Conservation (phyloP, 2,888 invertebrate species). For the Meiosimyza decipiens region DNA sequence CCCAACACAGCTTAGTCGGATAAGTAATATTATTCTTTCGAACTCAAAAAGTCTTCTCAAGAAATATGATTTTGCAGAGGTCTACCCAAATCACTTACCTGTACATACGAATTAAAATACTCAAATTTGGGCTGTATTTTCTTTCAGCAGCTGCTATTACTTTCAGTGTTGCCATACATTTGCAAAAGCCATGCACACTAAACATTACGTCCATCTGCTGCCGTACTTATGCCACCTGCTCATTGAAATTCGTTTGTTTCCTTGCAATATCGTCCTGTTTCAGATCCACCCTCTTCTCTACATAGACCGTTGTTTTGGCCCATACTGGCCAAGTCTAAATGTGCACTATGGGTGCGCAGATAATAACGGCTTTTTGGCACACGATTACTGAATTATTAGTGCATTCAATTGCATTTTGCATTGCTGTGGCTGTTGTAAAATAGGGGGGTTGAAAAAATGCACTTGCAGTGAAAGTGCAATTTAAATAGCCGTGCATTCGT, state of each 20-base stretch:
- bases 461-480: slow-evolving; percentile 1
- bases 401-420: slow-evolving; percentile 31
- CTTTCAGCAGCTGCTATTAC: slow-evolving; percentile 8
- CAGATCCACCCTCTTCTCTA: neutral
- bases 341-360: slow-evolving; percentile 37
- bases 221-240: slow-evolving; percentile 7
- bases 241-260: neutral
- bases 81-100: neutral
- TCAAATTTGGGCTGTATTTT: neutral
- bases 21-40: too few relatives aligned
- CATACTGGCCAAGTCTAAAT: neutral
- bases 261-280: neutral
- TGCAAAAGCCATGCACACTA: neutral
- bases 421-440: neutral
- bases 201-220: neutral
- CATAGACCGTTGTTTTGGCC: neutral
- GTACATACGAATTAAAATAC: neutral
- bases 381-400: slow-evolving; percentile 49
- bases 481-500: slow-evolving; percentile 18
- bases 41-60: too few relatives aligned
- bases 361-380: slow-evolving; percentile 54
- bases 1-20: too few relatives aligned
- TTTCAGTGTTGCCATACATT: slow-evolving; percentile 13
- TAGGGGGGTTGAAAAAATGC: slow-evolving; percentile 11
- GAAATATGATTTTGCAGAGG: too few relatives aligned